Conservation (phyloP, 2,797 vertebrate genomes). For the Coregonus sp. region DNA sequence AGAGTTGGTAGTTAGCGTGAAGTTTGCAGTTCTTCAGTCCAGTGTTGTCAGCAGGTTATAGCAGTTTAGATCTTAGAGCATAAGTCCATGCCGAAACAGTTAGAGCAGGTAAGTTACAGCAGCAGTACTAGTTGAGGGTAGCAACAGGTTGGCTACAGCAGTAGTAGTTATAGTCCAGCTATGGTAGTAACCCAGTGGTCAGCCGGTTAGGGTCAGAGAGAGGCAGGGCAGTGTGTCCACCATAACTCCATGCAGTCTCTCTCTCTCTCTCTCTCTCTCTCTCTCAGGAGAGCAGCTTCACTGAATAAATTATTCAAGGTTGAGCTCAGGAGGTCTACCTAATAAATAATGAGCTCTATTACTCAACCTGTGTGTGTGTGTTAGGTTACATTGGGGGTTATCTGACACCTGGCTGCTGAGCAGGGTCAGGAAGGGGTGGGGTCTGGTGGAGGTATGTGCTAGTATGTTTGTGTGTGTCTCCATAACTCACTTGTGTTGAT, state of each 20-base stretch:
- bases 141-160: no score
- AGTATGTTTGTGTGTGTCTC: neutral
- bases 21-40: constrained; percentile 34
- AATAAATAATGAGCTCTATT: constrained; percentile 92
- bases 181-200: constrained; percentile 23
- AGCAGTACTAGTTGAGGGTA: neutral
- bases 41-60: constrained; percentile 17
- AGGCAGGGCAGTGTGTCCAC: constrained; percentile 32
- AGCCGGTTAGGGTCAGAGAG: constrained; percentile 16
- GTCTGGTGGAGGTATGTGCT: constrained; percentile 28
- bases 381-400: constrained; percentile 71
- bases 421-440: constrained; percentile 38
- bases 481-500: constrained; percentile 18
- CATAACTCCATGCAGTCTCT: constrained; percentile 51
- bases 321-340: constrained; percentile 84
- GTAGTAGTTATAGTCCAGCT: constrained; percentile 9
- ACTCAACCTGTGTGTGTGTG: constrained; percentile 77
- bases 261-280: constrained; percentile 47
- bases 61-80: neutral
- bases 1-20: no score
- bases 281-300: constrained; percentile 74
- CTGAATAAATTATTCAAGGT: constrained; percentile 94
- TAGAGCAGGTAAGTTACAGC: neutral
- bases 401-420: constrained; percentile 67
- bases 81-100: neutral